Evolutionary conservation across 2,113 vertebrate species (phyloP), one percentile per base, ranked within the genome.

Genomic region (zebrafish (Danio rerio)): DNA sequence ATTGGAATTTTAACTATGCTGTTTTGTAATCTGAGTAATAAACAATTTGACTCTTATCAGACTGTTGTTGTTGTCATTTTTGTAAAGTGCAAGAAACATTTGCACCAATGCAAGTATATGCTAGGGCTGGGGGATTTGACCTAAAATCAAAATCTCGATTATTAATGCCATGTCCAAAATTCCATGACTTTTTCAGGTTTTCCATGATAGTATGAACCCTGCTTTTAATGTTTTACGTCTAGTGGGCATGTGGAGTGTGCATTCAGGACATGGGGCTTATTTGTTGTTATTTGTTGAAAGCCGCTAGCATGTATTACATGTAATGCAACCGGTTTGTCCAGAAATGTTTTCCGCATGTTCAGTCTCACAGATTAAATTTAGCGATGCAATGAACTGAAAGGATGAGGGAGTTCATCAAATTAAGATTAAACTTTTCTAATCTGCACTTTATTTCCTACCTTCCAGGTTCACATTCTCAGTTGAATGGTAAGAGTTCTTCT

Each of bases 391-490:
- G 15, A 52, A 21, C 21, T 31, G 21, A 13, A 5, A 11, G 49
- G 18, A 16, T 21, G n/a, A n/a, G n/a, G n/a, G n/a, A n/a, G 45
- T 42, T 65, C 11, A 52, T 49, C 5, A 5, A 3, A 52, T 52
- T 9, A 8, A 7, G 16, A 10, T 8, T 20, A 0, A 13, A 76
- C 12, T 55, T 12, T 55, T 61, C 8, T 49, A 72, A 12, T 65
- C 10, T 40, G 7, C n/a, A 45, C 5, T 7, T 18, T n/a, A 5
- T 55, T 76, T 77, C 50, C 63, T 6, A 1, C 31, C 56, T 81
- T n/a, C 3, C 78, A 81, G 83, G 43, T 65, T 80, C 83, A n/a
- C 53, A 52, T 53, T 31, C 69, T 21, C 83, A 84, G 53, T 2
- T 61, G 16, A 76, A 31, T 31, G 40, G 83, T 81, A 69, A 63